Base-by-base conservation (phyloP, 1,140 invertebrate species). In the Pseudoatta argentina region DNA sequence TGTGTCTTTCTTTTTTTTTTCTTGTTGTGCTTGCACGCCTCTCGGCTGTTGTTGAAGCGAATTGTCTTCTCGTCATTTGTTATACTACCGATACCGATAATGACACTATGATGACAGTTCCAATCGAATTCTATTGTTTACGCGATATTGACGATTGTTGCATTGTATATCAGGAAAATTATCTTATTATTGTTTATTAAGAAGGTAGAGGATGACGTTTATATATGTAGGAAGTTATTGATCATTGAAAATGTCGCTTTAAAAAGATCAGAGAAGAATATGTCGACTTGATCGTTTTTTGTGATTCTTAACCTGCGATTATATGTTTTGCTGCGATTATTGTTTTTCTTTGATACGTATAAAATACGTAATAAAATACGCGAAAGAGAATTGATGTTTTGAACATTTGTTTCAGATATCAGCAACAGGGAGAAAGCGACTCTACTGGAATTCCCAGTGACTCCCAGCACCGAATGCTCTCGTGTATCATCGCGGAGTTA, bases 391-490 rank as follows among this genome's bases (percentile, higher is more conserved):
- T 48, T 44, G 14, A 44, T 12, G 21, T 30, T 27, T 59, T 73
- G 14, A 34, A 75, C 3, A 18, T 61, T 6, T 10, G 6, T 82
- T 89, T 85, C 44, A 95, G 93, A 94, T 14, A 55, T 87, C 7
- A 86, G 39, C 57, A 86, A 86, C 27, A 94, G 91, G 73, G 91
- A 91, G 16, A 92, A 92, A 69, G 90, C 89, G 59, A 87, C 89
- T 72, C 85, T 97, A 88, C 92, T 97, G 88, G 97, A 97, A 94
- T 97, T 97, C 91, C 96, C 97, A 85, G 95, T 97, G 91, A 96
- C 96, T 92, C 95, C 95, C 55, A 96, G 96, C 87, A 97, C 96
- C 88, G 97, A 97, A 95, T 97, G 97, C 93, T 97, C 96, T 85
- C 95, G 96, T 89, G 96, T 97, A 63, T 96, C 96, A 77, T 95